Evolutionary conservation across 2,113 vertebrate species (phyloP), one percentile per base, ranked within the genome.

Genomic region (Coptodon bakossiorum): DNA sequence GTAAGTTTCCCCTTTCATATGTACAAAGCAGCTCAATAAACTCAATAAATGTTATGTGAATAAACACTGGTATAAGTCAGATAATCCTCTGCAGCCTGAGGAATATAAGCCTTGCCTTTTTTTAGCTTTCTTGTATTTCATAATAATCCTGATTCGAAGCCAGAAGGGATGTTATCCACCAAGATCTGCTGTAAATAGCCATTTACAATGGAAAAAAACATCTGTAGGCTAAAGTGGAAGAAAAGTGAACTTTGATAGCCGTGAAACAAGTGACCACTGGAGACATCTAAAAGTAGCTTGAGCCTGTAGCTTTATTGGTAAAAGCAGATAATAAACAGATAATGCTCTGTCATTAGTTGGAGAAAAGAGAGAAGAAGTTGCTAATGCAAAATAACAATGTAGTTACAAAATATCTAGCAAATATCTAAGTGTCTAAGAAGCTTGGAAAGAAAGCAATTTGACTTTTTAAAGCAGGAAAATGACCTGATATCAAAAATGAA

Each of bases 71-170:
- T 86, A 52, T 82, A 73, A 89, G 14, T 66, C 45, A 68, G 34
- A 66, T 86, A 90, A 88, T 92, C 87, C 83, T 81, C 14, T 53
- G 38, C 50, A 79, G 85, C 83, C 61, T 36, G 17, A 86, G 68
- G 79, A 92, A 89, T 79, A 79, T 81, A 83, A 84, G 24, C 85
- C 36, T 68, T 2, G 13, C 45, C 34, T 31, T 89, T 38, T 38
- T 81, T 63, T 76, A 59, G 57, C 83, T 84, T 63, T 40, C 53
- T 54, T 82, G 68, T 52, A 86, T 82, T 87, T 80, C 50, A 82
- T 81, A 84, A 81, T 87, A 73, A 81, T 87, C 73, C 86, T 29
- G 38, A 85, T 80, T 91, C 17, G 14, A 27, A 87, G 13, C 80
- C 73, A 79, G 50, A 80, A 29, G 73, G 50, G 43, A 57, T 85